Conservation (phyloP, 1,140 invertebrate genomes). For the Papilio helenus region DNA sequence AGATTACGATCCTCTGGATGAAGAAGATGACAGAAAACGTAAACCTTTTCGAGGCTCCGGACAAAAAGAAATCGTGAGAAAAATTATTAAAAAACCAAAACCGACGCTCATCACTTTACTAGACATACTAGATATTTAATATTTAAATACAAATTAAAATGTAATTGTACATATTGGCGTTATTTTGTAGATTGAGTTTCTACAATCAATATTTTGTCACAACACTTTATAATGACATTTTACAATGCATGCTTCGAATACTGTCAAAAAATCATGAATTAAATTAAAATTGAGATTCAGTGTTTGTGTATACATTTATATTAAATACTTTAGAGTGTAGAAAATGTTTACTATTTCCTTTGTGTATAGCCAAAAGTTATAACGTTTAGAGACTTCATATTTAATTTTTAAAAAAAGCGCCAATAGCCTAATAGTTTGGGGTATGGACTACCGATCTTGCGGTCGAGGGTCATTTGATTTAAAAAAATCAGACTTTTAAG, state of each 20-base stretch:
- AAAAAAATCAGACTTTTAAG: too few species aligned
- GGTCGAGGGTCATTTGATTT: too few species aligned
- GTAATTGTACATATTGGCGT: slow-evolving; percentile 40
- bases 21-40: slow-evolving; percentile 58
- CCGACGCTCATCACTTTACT: slow-evolving; percentile 69
- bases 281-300: slow-evolving; percentile 11
- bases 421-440: too few species aligned
- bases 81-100: slow-evolving; percentile 73
- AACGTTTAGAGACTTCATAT: too few species aligned
- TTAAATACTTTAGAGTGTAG: too few species aligned
- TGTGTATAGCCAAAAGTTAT: too few species aligned
- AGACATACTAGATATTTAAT: slow-evolving; percentile 79
- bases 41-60: slow-evolving; percentile 55
- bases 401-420: too few species aligned
- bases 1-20: slow-evolving; percentile 60
- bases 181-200: slow-evolving; percentile 38
- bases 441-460: too few species aligned
- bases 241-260: slow-evolving; percentile 2
- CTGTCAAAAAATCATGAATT: neutral
- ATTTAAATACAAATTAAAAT: slow-evolving; percentile 70
- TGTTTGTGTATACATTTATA: slow-evolving; percentile 9
- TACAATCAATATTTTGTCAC: neutral
- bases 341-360: too few species aligned
- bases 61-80: slow-evolving; percentile 69
- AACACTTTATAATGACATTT: slow-evolving; percentile 31